Percentiles rank a stretch among this genome's conserved stretches.
phyloP scores from a whole-genome alignment of 1,140 invertebrate species.

The Pseudobourletiella spinata region DNA sequence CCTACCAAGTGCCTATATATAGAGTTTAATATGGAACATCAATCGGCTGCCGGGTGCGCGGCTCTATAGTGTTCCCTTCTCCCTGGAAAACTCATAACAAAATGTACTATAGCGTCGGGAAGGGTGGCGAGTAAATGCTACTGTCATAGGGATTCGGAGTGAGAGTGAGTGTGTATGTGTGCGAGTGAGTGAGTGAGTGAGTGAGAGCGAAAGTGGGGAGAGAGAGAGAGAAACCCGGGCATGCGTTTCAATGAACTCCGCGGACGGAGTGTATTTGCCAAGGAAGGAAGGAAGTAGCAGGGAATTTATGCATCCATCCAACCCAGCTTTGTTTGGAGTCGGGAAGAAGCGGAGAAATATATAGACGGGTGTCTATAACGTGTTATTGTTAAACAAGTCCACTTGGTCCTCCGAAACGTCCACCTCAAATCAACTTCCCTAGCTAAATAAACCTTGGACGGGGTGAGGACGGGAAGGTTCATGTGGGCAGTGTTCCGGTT shows the following conservation, averaged over 20 bases:
- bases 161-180: too few species aligned
- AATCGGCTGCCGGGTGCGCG: too few species aligned
- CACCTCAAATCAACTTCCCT: background rate
- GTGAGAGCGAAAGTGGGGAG: too few species aligned
- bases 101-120: too few species aligned
- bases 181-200: too few species aligned
- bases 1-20: too few species aligned
- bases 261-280: constrained; percentile 1
- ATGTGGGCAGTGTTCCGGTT: background rate
- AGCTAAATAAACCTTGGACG: background rate
- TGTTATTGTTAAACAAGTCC: constrained; percentile 11
- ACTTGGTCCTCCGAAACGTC: background rate
- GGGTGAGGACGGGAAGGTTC: background rate
- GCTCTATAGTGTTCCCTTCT: too few species aligned
- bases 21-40: too few species aligned
- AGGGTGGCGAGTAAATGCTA: too few species aligned
- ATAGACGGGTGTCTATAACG: constrained; percentile 1
- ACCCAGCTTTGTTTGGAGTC: constrained; percentile 5
- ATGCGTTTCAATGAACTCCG: constrained; percentile 8
- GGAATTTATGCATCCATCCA: constrained; percentile 11
- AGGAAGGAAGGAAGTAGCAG: constrained; percentile 4
- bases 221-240: background rate
- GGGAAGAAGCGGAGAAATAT: too few species aligned
- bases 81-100: too few species aligned
- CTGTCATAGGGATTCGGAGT: too few species aligned